These are phyloP conservation scores for Aphelocoma californica DNA, from an alignment of 2,797 vertebrate species.

Conservation along the genomic window DNA sequence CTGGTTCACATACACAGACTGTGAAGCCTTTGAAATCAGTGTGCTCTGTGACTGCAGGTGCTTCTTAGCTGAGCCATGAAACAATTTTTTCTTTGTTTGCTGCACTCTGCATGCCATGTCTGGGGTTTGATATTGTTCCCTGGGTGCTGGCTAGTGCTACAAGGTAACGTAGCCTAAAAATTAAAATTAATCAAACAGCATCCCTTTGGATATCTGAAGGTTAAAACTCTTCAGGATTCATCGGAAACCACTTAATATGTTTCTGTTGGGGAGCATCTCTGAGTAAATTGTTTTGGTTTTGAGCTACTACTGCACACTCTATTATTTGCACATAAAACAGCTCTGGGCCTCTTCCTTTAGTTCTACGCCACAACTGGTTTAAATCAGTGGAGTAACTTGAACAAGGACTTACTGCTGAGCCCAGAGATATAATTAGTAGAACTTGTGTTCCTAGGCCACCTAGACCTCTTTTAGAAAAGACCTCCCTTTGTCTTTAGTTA, in stretches of 20 bases:
- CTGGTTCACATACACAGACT: background rate
- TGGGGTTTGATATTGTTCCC: background rate
- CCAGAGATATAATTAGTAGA: background rate
- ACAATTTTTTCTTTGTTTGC: background rate
- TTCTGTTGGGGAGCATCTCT: background rate
- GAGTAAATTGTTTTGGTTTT: background rate
- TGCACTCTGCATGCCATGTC: accelerated
- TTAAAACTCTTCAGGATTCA: background rate
- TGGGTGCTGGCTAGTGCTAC: background rate
- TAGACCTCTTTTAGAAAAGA: background rate
- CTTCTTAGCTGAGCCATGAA: background rate
- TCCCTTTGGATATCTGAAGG: background rate
- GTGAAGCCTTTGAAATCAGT: background rate
- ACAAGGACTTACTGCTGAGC: background rate
- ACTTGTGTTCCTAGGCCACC: background rate
- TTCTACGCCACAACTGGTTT: background rate
- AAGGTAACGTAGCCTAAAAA: background rate
- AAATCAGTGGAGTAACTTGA: background rate
- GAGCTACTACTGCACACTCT: background rate
- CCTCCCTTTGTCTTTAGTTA: background rate
- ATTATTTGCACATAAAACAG: constrained; percentile 11
- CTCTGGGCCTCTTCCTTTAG: constrained; percentile 4
- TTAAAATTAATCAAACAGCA: background rate
- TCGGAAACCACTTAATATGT: background rate
- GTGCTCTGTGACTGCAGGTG: background rate